Evolutionary conservation across 1,140 invertebrate genomes (phyloP).

Genomic region (Drosophila pectinifera): DNA sequence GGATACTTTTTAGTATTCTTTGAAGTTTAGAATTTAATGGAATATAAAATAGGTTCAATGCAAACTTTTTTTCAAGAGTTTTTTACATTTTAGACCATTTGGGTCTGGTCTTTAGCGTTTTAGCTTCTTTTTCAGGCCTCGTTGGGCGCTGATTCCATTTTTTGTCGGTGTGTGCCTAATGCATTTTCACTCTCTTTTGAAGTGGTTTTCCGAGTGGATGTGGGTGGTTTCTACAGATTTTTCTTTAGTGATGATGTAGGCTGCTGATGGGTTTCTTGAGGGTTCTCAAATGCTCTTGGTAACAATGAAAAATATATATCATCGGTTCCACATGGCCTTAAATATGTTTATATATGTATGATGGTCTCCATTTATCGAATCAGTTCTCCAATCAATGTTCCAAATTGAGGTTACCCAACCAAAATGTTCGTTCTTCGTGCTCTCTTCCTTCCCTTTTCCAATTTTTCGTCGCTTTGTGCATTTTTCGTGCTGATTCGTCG

Average conservation of each 20-base stretch:
- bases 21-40: background rate
- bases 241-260: background rate
- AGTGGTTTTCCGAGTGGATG: constrained; percentile 22
- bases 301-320: constrained; percentile 2
- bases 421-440: constrained; percentile 2
- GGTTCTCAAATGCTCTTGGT: constrained; percentile 1
- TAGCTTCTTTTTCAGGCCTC: constrained; percentile 4
- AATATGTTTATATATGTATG: constrained; percentile 17
- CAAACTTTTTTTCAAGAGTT: background rate
- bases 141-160: constrained; percentile 33
- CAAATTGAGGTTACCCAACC: constrained; percentile 34
- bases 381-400: constrained; percentile 45
- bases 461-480: constrained; percentile 27
- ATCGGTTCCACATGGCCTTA: constrained; percentile 8
- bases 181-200: constrained; percentile 43
- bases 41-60: background rate
- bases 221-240: constrained; percentile 24
- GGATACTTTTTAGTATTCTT: background rate
- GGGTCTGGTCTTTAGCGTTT: background rate
- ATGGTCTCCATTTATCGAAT: constrained; percentile 49
- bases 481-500: constrained; percentile 55
- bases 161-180: constrained; percentile 22
- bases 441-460: background rate
- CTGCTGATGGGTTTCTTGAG: constrained; percentile 6
- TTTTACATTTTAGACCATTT: background rate